A percentile compares a stretch with the other conserved stretches of the same genome.
Evolutionary conservation across 2,888 invertebrate genomes (phyloP).

Genomic region (Diploptera punctata): DNA sequence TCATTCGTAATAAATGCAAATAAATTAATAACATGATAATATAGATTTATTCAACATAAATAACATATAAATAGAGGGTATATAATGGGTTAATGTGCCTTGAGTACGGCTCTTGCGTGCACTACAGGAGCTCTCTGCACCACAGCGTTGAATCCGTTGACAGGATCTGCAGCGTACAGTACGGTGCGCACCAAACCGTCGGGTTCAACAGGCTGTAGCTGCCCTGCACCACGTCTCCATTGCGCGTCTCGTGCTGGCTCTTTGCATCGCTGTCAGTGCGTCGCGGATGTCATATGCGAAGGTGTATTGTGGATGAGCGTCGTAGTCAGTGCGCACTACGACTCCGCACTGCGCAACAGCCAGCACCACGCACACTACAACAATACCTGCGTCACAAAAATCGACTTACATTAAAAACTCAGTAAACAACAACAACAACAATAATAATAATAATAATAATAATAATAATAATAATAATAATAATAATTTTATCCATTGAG

Average conservation of each 20-base stretch:
- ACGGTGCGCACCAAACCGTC: slow-evolving; percentile 38
- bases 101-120: slow-evolving; percentile 36
- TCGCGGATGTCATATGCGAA: slow-evolving; percentile 40
- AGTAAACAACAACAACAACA: too few species aligned
- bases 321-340: too few species aligned
- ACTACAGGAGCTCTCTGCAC: slow-evolving; percentile 46
- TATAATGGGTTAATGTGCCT: too few species aligned
- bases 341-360: slow-evolving; percentile 30
- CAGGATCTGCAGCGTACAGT: slow-evolving; percentile 48
- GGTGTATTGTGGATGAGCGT: slow-evolving; percentile 38
- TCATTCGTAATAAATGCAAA: too few species aligned
- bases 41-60: too few species aligned
- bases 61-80: too few species aligned
- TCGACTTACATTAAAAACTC: too few species aligned
- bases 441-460: too few species aligned
- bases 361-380: slow-evolving; percentile 11
- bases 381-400: too few species aligned
- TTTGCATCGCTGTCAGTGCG: slow-evolving; percentile 37
- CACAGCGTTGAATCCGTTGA: slow-evolving; percentile 50
- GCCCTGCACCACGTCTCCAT: slow-evolving; percentile 41
- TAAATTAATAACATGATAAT: too few species aligned
- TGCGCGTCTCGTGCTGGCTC: slow-evolving; percentile 39
- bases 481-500: too few species aligned
- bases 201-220: slow-evolving; percentile 40
- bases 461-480: too few species aligned